A percentile compares a stretch with the other conserved stretches of the same genome.
Evolutionary conservation across 2,888 invertebrate species (phyloP).

Genomic region (Unio delphinus): DNA sequence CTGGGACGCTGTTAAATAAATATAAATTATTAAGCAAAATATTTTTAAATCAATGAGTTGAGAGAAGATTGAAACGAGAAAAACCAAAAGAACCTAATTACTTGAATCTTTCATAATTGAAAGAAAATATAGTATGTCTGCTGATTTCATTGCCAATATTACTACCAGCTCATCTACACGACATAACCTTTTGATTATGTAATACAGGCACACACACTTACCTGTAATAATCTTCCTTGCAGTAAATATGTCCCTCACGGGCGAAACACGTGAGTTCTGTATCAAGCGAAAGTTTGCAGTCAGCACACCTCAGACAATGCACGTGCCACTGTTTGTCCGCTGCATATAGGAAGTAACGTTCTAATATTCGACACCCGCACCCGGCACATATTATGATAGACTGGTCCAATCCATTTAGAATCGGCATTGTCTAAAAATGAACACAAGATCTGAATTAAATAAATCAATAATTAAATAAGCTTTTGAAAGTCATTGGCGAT

Average conservation of each 20-base stretch:
- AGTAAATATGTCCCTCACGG: constrained; percentile 93
- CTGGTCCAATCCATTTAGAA: constrained; percentile 29
- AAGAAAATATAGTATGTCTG: too few relatives aligned
- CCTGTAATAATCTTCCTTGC: constrained; percentile 97
- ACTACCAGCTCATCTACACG: too few relatives aligned
- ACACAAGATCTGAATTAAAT: not conserved
- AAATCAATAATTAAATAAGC: not conserved
- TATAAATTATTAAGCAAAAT: too few relatives aligned
- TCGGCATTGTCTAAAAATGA: constrained; percentile 38
- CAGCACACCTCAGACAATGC: constrained; percentile 87
- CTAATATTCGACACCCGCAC: constrained; percentile 88
- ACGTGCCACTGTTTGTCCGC: constrained; percentile 95
- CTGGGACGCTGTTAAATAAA: too few relatives aligned
- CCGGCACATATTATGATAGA: constrained; percentile 80
- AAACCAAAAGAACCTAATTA: too few relatives aligned
- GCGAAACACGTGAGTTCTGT: constrained; percentile 93
- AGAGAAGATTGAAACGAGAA: too few relatives aligned
- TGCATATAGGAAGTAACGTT: constrained; percentile 89
- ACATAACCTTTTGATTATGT: too few relatives aligned
- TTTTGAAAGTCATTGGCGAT: not conserved
- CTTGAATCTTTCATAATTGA: too few relatives aligned
- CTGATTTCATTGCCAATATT: too few relatives aligned
- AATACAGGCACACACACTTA: constrained; percentile 74
- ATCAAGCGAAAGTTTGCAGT: constrained; percentile 90
- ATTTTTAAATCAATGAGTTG: too few relatives aligned